phyloP scores from a whole-genome alignment of 2,888 invertebrate species.

The Tachina fera region DNA sequence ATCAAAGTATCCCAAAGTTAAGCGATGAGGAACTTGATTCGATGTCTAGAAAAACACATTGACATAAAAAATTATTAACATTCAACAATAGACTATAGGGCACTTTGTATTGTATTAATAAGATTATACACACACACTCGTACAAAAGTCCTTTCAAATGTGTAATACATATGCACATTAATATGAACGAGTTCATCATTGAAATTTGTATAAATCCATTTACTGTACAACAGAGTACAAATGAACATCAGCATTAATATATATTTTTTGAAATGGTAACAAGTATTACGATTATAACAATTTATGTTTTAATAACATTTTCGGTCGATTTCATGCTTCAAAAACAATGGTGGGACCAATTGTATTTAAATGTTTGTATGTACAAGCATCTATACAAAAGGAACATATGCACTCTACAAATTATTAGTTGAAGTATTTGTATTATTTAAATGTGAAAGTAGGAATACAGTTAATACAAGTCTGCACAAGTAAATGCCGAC shows the following conservation, averaged over 20 bases:
- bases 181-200: constrained; percentile 59
- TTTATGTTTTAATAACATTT: constrained; percentile 63
- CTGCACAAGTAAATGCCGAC: no score
- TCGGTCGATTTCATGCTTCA: constrained; percentile 25
- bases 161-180: not conserved
- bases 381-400: not conserved
- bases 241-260: constrained; percentile 46
- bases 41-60: no score
- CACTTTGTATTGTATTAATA: constrained; percentile 9
- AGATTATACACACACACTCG: not conserved
- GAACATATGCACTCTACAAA: not conserved
- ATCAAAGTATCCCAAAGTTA: no score
- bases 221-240: constrained; percentile 42
- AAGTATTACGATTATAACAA: constrained; percentile 45
- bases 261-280: constrained; percentile 24
- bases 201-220: constrained; percentile 41
- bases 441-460: not conserved
- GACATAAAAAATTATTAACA: not conserved
- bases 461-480: not conserved
- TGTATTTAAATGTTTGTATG: constrained; percentile 10
- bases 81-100: not conserved
- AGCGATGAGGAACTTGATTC: no score
- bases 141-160: not conserved
- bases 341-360: constrained; percentile 7
- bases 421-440: constrained; percentile 4